Percentiles rank a stretch among this genome's conserved stretches.
These are phyloP conservation scores for Thyatira batis DNA, from an alignment of 2,888 invertebrate species.

Conservation along the genomic window DNA sequence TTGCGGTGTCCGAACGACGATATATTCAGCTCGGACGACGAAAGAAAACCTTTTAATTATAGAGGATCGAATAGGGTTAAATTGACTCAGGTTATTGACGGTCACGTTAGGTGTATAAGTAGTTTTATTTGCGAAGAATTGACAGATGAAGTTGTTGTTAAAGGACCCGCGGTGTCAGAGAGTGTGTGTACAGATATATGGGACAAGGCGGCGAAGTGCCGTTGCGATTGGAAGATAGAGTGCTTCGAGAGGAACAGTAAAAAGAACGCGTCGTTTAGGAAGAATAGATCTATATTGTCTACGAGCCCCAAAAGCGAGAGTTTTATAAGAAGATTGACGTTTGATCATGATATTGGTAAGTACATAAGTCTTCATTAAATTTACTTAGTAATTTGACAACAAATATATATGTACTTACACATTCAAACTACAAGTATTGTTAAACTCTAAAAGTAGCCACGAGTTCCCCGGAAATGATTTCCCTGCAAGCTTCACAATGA, in stretches of 20 bases:
- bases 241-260: constrained; percentile 75
- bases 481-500: no score
- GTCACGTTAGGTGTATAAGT: constrained; percentile 69
- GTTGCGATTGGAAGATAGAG: constrained; percentile 84
- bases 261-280: constrained; percentile 78
- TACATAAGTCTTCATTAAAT: constrained; percentile 12
- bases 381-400: not conserved
- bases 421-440: no score
- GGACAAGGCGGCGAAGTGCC: constrained; percentile 81
- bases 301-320: constrained; percentile 70
- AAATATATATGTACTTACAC: no score
- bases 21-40: constrained; percentile 83
- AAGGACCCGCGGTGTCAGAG: constrained; percentile 81
- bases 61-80: constrained; percentile 61
- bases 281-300: constrained; percentile 75
- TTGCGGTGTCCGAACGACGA: constrained; percentile 75
- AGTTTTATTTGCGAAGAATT: constrained; percentile 72
- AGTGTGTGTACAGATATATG: constrained; percentile 82
- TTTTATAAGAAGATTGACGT: constrained; percentile 68
- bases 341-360: constrained; percentile 75
- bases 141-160: constrained; percentile 53
- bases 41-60: constrained; percentile 50
- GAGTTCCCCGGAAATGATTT: no score
- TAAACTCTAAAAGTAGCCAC: no score
- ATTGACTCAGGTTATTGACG: constrained; percentile 56